Evolutionary conservation across 2,888 invertebrate genomes (phyloP).

Genomic region (Watsonalla binaria): DNA sequence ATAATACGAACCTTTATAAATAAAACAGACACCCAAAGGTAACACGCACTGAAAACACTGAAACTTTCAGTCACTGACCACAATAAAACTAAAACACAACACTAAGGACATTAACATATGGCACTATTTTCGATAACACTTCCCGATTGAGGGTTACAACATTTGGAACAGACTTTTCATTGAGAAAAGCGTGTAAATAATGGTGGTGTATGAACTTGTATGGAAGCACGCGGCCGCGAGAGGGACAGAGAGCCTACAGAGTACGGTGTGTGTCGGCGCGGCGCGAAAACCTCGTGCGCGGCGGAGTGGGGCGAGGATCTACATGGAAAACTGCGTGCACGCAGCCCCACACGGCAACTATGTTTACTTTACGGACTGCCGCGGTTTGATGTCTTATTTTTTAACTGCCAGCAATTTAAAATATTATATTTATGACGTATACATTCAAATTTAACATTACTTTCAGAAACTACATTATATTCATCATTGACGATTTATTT

Average conservation of each 20-base stretch:
- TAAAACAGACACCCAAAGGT: constrained; percentile 6
- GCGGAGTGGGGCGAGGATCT: constrained; percentile 60
- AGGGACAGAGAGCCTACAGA: constrained; percentile 51
- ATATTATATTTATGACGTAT: no score
- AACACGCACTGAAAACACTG: constrained; percentile 1
- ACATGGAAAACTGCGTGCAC: constrained; percentile 62
- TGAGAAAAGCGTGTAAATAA: constrained; percentile 61
- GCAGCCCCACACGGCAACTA: constrained; percentile 34
- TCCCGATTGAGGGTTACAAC: constrained; percentile 17
- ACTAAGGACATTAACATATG: neutral
- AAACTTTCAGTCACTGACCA: constrained; percentile 24
- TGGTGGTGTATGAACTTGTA: constrained; percentile 20
- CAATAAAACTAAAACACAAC: neutral
- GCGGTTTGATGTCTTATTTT: neutral
- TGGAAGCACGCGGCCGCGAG: constrained; percentile 53
- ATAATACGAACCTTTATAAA: constrained; percentile 21
- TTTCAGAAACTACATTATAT: no score
- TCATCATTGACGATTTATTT: no score
- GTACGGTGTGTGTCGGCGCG: constrained; percentile 32
- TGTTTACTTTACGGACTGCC: constrained; percentile 16
- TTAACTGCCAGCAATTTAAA: no score
- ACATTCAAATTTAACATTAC: no score
- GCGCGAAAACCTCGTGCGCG: constrained; percentile 42
- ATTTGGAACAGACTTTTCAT: constrained; percentile 63
- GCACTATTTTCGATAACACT: constrained; percentile 7